A percentile compares a stretch with the other conserved stretches of the same genome.
Conservation (phyloP, 2,113 vertebrate species). For the Nyctibius bracteatus region DNA sequence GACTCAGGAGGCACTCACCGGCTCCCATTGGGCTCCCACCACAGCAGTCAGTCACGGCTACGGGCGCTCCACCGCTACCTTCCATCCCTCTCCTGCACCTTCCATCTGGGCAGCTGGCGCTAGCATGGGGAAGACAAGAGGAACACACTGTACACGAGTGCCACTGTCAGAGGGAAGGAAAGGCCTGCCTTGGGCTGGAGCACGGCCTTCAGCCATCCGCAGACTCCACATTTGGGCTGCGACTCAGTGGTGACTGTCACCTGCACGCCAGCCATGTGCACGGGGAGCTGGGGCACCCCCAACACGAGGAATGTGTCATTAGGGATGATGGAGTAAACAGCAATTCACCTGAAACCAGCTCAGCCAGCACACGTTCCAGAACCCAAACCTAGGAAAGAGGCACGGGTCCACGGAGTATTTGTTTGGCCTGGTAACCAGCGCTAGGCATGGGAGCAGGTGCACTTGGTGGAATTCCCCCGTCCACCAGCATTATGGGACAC, state of each 20-base stretch:
- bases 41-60: not conserved
- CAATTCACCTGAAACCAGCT: constrained; percentile 49
- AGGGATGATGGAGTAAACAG: constrained; percentile 30
- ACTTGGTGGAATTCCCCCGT: constrained; percentile 62
- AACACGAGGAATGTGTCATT: not conserved
- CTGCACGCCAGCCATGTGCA: not conserved
- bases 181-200: not conserved
- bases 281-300: not conserved
- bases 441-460: not conserved
- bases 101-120: not conserved
- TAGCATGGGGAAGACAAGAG: not conserved
- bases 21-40: not conserved
- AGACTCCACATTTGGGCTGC: not conserved
- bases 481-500: constrained; percentile 37
- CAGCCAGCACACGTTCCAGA: not conserved
- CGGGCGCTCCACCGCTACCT: fast-evolving
- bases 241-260: not conserved
- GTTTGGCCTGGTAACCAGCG: constrained; percentile 39
- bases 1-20: not conserved
- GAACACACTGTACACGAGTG: not conserved
- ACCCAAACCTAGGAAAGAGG: constrained; percentile 1
- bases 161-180: not conserved
- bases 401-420: not conserved
- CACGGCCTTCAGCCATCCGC: not conserved
- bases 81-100: not conserved